A percentile compares a stretch with the other conserved stretches of the same genome.
Conservation (phyloP, 2,113 vertebrate species). For the Pipra filicauda region DNA sequence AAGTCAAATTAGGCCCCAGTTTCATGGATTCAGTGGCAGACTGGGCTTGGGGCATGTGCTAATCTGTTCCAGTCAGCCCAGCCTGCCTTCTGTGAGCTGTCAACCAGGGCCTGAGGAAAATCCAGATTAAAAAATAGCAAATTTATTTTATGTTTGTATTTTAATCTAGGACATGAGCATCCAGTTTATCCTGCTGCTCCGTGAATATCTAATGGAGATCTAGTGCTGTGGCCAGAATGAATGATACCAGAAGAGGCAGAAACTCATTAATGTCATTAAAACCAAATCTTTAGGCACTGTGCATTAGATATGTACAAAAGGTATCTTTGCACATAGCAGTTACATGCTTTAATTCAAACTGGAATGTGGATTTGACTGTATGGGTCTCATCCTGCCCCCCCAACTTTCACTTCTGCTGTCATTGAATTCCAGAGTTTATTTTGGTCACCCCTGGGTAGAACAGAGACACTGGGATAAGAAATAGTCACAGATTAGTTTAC, state of each 20-base stretch:
- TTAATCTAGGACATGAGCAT: neutral
- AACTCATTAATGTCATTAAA: neutral
- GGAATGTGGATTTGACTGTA: neutral
- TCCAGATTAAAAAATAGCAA: neutral
- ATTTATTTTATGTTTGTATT: neutral
- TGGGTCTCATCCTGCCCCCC: neutral
- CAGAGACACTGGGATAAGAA: neutral
- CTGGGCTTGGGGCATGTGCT: neutral
- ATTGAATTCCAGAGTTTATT: neutral
- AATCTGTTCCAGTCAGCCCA: neutral
- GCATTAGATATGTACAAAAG: neutral
- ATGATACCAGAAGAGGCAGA: neutral
- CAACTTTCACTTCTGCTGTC: neutral
- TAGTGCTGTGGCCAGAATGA: neutral
- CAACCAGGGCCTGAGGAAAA: neutral
- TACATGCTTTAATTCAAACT: neutral
- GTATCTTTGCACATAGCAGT: neutral
- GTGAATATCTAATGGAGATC: neutral
- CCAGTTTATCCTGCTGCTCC: neutral
- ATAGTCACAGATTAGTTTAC: neutral
- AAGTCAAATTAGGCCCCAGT: neutral
- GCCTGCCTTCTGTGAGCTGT: neutral
- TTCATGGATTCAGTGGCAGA: neutral
- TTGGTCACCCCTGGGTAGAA: neutral
- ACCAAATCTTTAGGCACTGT: fast-evolving